Evolutionary conservation across 2,888 invertebrate species (phyloP).

Genomic region (Lasiommata megera): DNA sequence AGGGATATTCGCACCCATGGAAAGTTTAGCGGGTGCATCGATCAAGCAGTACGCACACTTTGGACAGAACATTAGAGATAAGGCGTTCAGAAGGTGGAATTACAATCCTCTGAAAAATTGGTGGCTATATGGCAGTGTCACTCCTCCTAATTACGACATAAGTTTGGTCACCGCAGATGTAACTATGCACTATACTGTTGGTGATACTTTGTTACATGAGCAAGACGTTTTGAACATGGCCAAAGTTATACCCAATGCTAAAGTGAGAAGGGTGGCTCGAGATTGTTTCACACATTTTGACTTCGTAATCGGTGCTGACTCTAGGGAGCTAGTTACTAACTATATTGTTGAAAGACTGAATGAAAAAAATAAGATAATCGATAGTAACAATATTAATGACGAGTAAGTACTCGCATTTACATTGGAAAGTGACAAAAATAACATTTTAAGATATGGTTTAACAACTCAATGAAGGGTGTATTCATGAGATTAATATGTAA

Average conservation of each 20-base stretch:
- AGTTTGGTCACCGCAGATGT: constrained; percentile 31
- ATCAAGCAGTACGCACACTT: constrained; percentile 40
- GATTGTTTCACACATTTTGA: constrained; percentile 36
- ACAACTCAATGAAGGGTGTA: no score
- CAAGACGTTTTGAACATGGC: constrained; percentile 38
- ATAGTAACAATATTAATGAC: not conserved
- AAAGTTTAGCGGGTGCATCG: constrained; percentile 34
- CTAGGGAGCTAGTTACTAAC: constrained; percentile 32
- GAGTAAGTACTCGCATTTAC: not conserved
- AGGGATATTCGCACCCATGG: constrained; percentile 34
- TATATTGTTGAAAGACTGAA: constrained; percentile 34
- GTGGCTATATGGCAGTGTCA: constrained; percentile 28
- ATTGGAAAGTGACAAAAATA: no score
- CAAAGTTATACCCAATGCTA: constrained; percentile 31
- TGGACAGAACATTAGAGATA: constrained; percentile 39
- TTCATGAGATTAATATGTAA: not conserved
- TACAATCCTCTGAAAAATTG: constrained; percentile 33
- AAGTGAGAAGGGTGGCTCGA: constrained; percentile 32
- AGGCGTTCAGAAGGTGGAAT: constrained; percentile 37
- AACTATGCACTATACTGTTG: constrained; percentile 36
- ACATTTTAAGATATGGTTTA: no score
- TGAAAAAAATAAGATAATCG: constrained; percentile 14
- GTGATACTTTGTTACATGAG: constrained; percentile 35
- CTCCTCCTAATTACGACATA: constrained; percentile 35
- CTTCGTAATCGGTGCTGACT: constrained; percentile 33